Percentiles rank a stretch among this genome's conserved stretches.
These are phyloP conservation scores for Mesoclemmys tuberculata DNA, from an alignment of 2,113 vertebrate genomes.

Conservation along the genomic window DNA sequence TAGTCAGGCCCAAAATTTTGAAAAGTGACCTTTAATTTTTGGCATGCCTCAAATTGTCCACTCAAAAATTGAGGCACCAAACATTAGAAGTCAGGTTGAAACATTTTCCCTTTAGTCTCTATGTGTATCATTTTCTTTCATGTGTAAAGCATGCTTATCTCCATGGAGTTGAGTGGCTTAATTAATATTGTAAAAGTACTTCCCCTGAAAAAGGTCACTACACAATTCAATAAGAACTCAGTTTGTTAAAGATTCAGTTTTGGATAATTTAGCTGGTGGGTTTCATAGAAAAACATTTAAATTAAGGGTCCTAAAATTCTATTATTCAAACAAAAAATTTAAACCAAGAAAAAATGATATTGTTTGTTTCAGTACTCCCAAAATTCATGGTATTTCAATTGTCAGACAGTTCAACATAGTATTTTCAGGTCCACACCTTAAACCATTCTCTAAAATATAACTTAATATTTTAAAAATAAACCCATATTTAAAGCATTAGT, in stretches of 20 bases:
- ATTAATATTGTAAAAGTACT: not conserved
- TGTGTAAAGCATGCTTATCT: too few species aligned
- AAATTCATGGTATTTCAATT: not conserved
- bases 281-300: not conserved
- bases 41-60: too few species aligned
- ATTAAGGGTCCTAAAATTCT: not conserved
- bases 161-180: too few species aligned
- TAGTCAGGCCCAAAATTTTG: not conserved
- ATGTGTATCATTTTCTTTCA: not conserved
- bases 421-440: not conserved
- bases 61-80: too few species aligned
- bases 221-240: not conserved
- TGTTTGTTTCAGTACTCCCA: too few species aligned
- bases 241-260: not conserved
- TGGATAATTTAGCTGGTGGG: rapidly evolving
- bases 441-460: too few species aligned
- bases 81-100: not conserved
- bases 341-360: not conserved
- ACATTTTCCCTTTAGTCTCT: not conserved
- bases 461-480: not conserved
- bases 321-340: not conserved
- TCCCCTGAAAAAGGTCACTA: too few species aligned
- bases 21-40: not conserved
- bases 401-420: not conserved
- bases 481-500: not conserved